Base-by-base conservation (phyloP, 2,113 vertebrate species). In the Cavia aperea region DNA sequence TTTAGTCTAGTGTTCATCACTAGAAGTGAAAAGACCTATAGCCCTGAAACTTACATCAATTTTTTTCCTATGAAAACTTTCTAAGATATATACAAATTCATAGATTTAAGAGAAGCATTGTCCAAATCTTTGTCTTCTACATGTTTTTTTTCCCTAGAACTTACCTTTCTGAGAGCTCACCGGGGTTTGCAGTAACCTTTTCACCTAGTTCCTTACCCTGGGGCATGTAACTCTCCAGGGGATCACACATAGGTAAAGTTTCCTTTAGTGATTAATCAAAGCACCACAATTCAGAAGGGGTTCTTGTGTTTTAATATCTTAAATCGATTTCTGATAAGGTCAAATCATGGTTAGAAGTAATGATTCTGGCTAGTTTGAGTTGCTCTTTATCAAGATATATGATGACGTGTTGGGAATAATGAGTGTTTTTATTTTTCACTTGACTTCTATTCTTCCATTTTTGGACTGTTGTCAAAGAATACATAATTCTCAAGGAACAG, bases 181-280 rank as follows among this genome's bases (percentile, higher is more conserved):
- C 31, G 49, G 18, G 62, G 72, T 54, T 63, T 65, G 4, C 12
- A 81, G 24, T 78, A 54, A 56, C 31, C 3, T 56, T 54, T 60
- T 84, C 33, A 66, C 33, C 23, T 68, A 66, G 31, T 79, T 6
- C n/a, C 33, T 89, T 82, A 70, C 54, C 33, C 49, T 43, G 62
- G 60, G 54, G 15, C 31, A 1, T n/a, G 14, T 18, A 86, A 33
- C 77, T 70, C 72, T 95, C 54, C 15, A 82, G 24, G 56, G 19
- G 24, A 43, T 90, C 39, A 49, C 77, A 78, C n/a, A 43, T 26
- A 58, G 26, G 66, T 56, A 89, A 91, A 13, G 23, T 33, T 87
- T 92, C 63, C n/a, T 84, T 89, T 84, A 93, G 62, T 94, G 88
- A 93, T 89, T 86, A 83, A 91, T 82, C 16, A 66, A 72, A 95